Base-by-base conservation (phyloP, 2,113 vertebrate genomes). In the Nicator chloris region DNA sequence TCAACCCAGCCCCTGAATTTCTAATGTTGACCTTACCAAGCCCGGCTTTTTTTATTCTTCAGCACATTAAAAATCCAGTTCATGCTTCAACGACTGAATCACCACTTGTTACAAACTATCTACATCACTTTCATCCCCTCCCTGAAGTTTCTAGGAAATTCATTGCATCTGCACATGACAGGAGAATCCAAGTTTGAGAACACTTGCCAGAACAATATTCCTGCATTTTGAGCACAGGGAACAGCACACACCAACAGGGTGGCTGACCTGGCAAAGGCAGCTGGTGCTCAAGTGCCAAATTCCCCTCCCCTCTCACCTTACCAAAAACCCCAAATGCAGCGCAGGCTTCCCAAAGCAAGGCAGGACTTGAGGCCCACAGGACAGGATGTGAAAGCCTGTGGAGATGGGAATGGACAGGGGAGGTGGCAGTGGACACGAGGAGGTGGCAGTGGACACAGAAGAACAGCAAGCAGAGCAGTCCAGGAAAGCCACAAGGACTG, bases 401-500 rank as follows among this genome's bases (percentile, higher is more conserved):
- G 60, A 53, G 31, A 2, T 66, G 33, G 39, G 7, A 44, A 4
- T 27, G 49, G 24, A 26, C 49, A 6, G 0, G 53, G 37, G 39
- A 64, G 19, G 6, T 13, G 13, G 39, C 10, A 61, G 33, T 8
- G 22, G 30, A 61, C 10, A 31, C 50, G 0, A 39, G 40, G 40
- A 71, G 22, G 11, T 22, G 11, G 23, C 13, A 60, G 13, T 7
- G 23, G 40, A 70, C 13, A 30, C 0, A 0, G 60, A 91, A 11
- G 37, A 72, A 26, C 0, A 0, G 60, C 0, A 0, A 47, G 65
- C 63, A 28, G 10, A 49, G 3, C 49, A 44, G 27, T 1, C 22
- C 31, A 35, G 19, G 33, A 63, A 23, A 44, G 37, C 30, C 75
- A 47, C 20, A 35, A n/a, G 59, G 56, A 70, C 26, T 4, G 24